phyloP scores from a whole-genome alignment of 2,113 vertebrate genomes.

The Syngnathus typhle region DNA sequence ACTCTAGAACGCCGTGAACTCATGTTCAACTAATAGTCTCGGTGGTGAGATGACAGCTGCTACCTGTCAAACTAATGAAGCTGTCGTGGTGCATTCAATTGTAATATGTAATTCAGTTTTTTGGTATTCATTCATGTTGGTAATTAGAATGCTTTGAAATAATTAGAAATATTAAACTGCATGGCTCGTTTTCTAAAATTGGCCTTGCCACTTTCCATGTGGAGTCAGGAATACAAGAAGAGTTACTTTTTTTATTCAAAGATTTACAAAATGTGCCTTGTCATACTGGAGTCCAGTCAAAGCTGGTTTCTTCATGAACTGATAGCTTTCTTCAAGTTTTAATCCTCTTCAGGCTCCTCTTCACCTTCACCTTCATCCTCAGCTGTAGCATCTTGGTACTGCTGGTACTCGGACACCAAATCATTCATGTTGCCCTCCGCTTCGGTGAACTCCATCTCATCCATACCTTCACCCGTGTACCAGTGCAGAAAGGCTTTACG shows the following conservation, averaged over 20 bases:
- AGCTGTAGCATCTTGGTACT: slow-evolving; percentile 3
- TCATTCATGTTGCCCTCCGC: slow-evolving; percentile 11
- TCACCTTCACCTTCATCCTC: slow-evolving; percentile 10
- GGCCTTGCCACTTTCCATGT: no score
- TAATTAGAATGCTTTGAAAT: no score
- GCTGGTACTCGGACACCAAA: slow-evolving; percentile 7
- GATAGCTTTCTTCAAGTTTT: background rate
- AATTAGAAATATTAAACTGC: background rate
- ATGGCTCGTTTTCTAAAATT: background rate
- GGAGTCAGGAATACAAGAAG: no score
- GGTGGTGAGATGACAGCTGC: slow-evolving; percentile 28
- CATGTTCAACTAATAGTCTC: slow-evolving; percentile 19
- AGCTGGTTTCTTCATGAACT: background rate
- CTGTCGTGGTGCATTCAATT: background rate
- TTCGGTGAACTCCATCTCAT: slow-evolving; percentile 10
- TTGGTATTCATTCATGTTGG: no score
- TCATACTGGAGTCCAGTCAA: background rate
- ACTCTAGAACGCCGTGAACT: fast-evolving
- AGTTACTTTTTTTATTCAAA: no score
- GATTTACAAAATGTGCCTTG: background rate
- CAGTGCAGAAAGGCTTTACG: slow-evolving; percentile 9
- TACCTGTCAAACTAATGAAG: slow-evolving; percentile 22
- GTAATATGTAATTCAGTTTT: background rate
- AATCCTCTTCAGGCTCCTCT: slow-evolving; percentile 1
- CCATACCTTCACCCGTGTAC: slow-evolving; percentile 8